These are phyloP conservation scores for Eumerus sabulonum DNA, from an alignment of 2,888 invertebrate species.

Conservation along the genomic window DNA sequence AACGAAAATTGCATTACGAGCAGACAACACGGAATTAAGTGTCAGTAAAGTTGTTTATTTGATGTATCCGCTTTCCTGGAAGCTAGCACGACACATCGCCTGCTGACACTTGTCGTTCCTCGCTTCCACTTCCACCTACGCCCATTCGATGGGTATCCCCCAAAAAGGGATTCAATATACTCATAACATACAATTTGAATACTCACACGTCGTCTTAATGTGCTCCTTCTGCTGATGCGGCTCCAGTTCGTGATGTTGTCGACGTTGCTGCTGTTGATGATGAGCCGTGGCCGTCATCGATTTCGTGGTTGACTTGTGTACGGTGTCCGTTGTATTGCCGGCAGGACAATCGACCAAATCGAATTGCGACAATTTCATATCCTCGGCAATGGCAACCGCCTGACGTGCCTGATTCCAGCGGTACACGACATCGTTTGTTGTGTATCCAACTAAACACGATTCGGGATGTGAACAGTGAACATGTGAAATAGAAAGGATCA, in stretches of 20 bases:
- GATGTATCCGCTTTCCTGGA: slow-evolving; percentile 13
- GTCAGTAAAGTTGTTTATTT: slow-evolving; percentile 33
- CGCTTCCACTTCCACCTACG: too few relatives aligned
- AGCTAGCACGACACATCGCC: not conserved
- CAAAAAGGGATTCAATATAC: not conserved
- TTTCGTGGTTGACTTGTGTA: slow-evolving; percentile 75
- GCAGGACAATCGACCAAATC: slow-evolving; percentile 88
- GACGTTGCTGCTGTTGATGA: slow-evolving; percentile 33
- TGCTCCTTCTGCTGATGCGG: slow-evolving; percentile 48
- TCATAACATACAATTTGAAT: slow-evolving; percentile 10
- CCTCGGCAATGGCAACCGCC: slow-evolving; percentile 86
- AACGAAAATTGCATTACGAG: slow-evolving; percentile 40
- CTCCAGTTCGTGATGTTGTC: too few relatives aligned
- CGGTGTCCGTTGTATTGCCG: slow-evolving; percentile 83
- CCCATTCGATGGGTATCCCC: not conserved
- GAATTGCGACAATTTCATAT: slow-evolving; percentile 91
- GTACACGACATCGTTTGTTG: slow-evolving; percentile 86
- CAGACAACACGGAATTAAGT: slow-evolving; percentile 50
- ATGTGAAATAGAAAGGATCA: slow-evolving; percentile 49
- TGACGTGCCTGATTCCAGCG: slow-evolving; percentile 86
- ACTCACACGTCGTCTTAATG: slow-evolving; percentile 57
- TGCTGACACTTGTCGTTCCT: too few relatives aligned
- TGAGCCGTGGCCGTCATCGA: slow-evolving; percentile 70
- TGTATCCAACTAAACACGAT: slow-evolving; percentile 84
- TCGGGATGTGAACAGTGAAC: slow-evolving; percentile 9